Base-by-base conservation (phyloP, 2,797 vertebrate genomes). In the Melanotaenia pygmaea region DNA sequence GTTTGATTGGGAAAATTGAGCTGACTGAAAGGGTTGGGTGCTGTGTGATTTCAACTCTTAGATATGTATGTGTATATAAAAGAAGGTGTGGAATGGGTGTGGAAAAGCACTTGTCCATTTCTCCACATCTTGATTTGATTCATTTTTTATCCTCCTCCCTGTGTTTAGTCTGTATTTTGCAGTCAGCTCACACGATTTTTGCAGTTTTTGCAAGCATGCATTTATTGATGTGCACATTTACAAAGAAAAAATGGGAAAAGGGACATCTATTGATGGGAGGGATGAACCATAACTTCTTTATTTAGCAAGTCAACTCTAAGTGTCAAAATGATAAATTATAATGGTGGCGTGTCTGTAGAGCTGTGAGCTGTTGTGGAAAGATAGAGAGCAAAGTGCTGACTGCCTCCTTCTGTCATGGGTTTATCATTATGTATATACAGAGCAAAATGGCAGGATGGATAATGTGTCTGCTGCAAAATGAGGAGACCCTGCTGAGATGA, bases 361-460 rank as follows among this genome's bases (percentile, higher is more conserved):
- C 64, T 26, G 53, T 70, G 75, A 80, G 78, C 79, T 69, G 72
- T 56, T 69, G 67, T 72, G 86, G 72, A 74, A 77, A 80, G 77
- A 84, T 63, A 72, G 62, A 76, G 74, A 73, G 76, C 66, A 79
- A 91, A 88, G 64, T 88, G 89, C 89, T 91, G 90, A 93, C 87
- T 66, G 73, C 51, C 59, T 70, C 66, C 76, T 87, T 74, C 84
- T 90, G 81, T 81, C 72, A 67, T 40, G 43, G 57, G 77, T 86
- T 22, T 62, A 58, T 76, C 82, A 74, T 60, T 69, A 76, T 58
- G 80, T 66, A 82, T 78, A 76, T 79, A 56, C 14, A 62, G 67
- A 83, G 56, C 67, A 59, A 67, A 74, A 69, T 4, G 11, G 47
- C 68, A 43, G 66, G 70, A 64, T 63, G 80, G 70, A 64, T 45